phyloP scores from a whole-genome alignment of 1,140 invertebrate genomes.

The Lepeophtheirus salmonis region DNA sequence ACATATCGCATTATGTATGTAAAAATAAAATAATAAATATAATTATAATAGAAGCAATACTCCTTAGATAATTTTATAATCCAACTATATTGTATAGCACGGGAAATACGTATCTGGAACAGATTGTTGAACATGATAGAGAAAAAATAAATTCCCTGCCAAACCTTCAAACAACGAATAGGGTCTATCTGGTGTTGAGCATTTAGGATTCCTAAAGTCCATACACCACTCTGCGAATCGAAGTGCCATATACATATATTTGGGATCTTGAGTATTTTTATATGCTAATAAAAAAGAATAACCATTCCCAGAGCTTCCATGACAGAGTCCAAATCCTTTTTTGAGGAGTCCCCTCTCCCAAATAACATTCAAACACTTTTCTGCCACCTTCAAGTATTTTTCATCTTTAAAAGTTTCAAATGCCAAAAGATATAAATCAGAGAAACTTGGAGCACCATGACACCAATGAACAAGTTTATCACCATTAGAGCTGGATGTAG shows the following conservation, averaged over 20 bases:
- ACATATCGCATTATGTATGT: too few relatives aligned
- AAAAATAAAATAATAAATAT: too few relatives aligned
- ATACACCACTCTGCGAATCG: slow-evolving; percentile 68
- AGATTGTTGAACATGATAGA: slow-evolving; percentile 21
- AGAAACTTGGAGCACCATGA: slow-evolving; percentile 74
- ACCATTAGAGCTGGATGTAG: slow-evolving; percentile 39
- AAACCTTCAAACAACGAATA: slow-evolving; percentile 67
- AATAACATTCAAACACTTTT: slow-evolving; percentile 50
- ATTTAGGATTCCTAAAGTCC: slow-evolving; percentile 45
- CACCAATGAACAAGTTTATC: slow-evolving; percentile 85
- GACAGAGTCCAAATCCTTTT: slow-evolving; percentile 80
- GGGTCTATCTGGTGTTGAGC: slow-evolving; percentile 49
- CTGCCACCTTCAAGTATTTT: slow-evolving; percentile 50
- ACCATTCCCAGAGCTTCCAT: slow-evolving; percentile 76
- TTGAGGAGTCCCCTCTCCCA: slow-evolving; percentile 65
- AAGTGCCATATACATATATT: slow-evolving; percentile 50
- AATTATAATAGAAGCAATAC: too few relatives aligned
- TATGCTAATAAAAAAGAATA: slow-evolving; percentile 66
- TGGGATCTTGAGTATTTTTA: slow-evolving; percentile 44
- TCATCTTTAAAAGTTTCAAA: slow-evolving; percentile 25
- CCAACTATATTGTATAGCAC: background rate
- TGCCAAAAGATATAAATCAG: slow-evolving; percentile 32
- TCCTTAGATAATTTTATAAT: too few relatives aligned
- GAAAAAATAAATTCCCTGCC: slow-evolving; percentile 32
- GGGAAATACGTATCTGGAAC: background rate